These are phyloP conservation scores for Littorina saxatilis DNA, from an alignment of 1,140 invertebrate species.

Conservation along the genomic window DNA sequence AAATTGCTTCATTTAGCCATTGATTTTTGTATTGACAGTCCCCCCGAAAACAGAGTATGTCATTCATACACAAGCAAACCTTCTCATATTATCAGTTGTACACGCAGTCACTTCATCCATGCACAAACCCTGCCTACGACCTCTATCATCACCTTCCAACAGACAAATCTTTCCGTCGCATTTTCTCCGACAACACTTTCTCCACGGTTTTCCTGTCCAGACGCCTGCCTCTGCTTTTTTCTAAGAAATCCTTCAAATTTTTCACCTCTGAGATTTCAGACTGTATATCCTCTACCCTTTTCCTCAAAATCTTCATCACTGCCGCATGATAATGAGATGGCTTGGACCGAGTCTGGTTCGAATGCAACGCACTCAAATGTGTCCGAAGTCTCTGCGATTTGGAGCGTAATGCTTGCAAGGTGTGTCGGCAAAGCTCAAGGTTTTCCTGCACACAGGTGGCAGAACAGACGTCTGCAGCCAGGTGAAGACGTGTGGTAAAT, in stretches of 20 bases:
- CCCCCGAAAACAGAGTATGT: background rate
- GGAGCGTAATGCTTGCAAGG: background rate
- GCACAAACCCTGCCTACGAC: background rate
- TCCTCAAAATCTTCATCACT: background rate
- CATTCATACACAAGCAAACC: background rate
- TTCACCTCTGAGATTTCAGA: background rate
- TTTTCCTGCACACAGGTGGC: constrained; percentile 55
- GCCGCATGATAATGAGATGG: background rate
- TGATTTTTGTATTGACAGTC: too few relatives aligned
- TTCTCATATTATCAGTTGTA: background rate
- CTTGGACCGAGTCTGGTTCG: background rate
- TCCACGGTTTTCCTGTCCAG: too few relatives aligned
- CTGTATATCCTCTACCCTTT: background rate
- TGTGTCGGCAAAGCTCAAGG: constrained; percentile 29
- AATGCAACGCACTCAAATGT: background rate
- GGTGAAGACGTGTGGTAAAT: constrained; percentile 50
- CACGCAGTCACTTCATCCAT: background rate
- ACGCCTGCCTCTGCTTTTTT: background rate
- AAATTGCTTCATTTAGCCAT: too few relatives aligned
- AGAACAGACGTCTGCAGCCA: constrained; percentile 56
- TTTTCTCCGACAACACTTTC: background rate
- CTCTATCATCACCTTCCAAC: background rate
- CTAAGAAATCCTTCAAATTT: background rate
- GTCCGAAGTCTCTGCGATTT: constrained; percentile 6
- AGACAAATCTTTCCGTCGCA: background rate